Conservation (phyloP, 2,888 invertebrate genomes). For the Chrysolina haemoptera region DNA sequence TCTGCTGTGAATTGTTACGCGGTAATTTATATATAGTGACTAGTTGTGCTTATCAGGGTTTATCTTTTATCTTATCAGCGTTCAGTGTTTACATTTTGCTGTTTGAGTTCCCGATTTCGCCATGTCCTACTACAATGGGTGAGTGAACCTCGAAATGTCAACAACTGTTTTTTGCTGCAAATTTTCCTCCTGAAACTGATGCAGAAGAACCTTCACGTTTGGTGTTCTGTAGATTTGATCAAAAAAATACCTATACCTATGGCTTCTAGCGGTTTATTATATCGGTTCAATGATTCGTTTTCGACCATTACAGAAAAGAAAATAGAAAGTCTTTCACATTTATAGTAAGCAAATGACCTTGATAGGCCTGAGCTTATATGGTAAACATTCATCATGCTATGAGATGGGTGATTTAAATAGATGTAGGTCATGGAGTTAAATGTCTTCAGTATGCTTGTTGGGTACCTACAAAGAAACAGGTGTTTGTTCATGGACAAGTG, state of each 20-base stretch:
- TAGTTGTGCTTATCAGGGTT: slow-evolving; percentile 18
- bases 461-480: slow-evolving; percentile 6
- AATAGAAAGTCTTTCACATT: neutral
- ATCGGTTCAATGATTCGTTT: too few species aligned
- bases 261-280: neutral
- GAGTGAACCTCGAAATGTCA: slow-evolving; percentile 37
- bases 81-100: slow-evolving; percentile 38
- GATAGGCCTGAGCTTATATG: neutral
- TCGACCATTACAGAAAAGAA: neutral
- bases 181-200: neutral
- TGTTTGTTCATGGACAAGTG: slow-evolving; percentile 1
- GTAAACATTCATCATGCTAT: neutral
- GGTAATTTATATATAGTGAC: slow-evolving; percentile 9
- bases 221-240: too few species aligned
- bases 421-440: slow-evolving; percentile 15
- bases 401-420: slow-evolving; percentile 6
- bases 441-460: neutral
- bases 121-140: slow-evolving; percentile 51
- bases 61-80: slow-evolving; percentile 38
- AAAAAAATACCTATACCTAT: neutral
- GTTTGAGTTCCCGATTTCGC: slow-evolving; percentile 30
- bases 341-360: neutral
- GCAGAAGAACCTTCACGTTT: neutral
- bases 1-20: neutral
- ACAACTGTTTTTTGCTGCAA: slow-evolving; percentile 1